A percentile compares a stretch with the other conserved stretches of the same genome.
Conservation (phyloP, 2,797 vertebrate species). For the Valencia hispanica region DNA sequence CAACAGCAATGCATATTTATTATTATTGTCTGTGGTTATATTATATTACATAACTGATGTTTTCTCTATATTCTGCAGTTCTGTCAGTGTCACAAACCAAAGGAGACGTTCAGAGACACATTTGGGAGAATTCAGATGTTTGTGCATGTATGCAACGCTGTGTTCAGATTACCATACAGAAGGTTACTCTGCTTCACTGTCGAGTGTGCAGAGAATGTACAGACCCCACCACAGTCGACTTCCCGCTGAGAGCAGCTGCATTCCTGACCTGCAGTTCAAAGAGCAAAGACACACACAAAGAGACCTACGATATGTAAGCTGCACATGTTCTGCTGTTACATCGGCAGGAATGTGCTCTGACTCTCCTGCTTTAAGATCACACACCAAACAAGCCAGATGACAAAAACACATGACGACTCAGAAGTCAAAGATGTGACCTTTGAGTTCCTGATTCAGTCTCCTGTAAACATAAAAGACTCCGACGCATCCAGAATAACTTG, state of each 20-base stretch:
- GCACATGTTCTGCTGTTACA: slow-evolving; percentile 27
- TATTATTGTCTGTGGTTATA: not conserved
- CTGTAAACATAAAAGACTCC: not conserved
- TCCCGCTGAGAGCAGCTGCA: slow-evolving; percentile 78
- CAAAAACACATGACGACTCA: slow-evolving; percentile 16
- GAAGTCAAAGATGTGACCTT: slow-evolving; percentile 30
- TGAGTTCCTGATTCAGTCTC: not conserved
- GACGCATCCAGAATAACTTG: not conserved
- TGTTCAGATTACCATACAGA: slow-evolving; percentile 39
- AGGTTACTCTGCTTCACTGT: slow-evolving; percentile 34
- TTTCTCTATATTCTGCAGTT: not conserved
- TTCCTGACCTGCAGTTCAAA: slow-evolving; percentile 82
- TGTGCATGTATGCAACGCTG: not conserved
- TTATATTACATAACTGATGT: not conserved
- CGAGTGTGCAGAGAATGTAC: slow-evolving; percentile 67
- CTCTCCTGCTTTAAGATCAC: slow-evolving; percentile 21
- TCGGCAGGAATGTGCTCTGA: not conserved
- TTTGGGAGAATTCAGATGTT: not conserved
- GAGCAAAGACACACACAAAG: slow-evolving; percentile 57
- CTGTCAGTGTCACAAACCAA: not conserved
- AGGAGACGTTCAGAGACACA: not conserved
- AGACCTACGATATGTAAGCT: slow-evolving; percentile 28
- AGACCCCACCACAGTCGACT: slow-evolving; percentile 66
- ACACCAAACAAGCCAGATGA: slow-evolving; percentile 13
- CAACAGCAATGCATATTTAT: not conserved